Percentiles rank a stretch among this genome's conserved stretches.
These are phyloP conservation scores for Neogale vison DNA, from an alignment of 2,113 vertebrate genomes.

Conservation along the genomic window DNA sequence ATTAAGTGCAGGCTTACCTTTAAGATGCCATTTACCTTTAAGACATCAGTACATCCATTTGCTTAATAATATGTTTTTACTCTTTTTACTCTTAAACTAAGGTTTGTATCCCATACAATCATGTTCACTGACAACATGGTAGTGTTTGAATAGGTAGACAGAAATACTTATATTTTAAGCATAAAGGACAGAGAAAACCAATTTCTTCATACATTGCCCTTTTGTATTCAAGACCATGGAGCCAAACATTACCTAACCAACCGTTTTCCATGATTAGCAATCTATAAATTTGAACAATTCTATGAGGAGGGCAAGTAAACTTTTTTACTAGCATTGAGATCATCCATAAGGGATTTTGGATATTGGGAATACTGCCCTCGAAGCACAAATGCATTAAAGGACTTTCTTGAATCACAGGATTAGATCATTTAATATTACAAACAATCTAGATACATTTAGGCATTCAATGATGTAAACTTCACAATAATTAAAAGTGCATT, in stretches of 20 bases:
- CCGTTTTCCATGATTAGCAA: background rate
- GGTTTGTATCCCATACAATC: background rate
- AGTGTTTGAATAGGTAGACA: slow-evolving; percentile 50
- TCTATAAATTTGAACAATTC: background rate
- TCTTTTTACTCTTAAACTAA: slow-evolving; percentile 39
- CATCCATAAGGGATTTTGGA: background rate
- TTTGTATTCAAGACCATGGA: slow-evolving; percentile 15
- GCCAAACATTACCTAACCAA: background rate
- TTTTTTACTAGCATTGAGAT: background rate
- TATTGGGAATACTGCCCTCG: background rate
- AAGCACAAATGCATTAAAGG: background rate
- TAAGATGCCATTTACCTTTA: slow-evolving; percentile 45
- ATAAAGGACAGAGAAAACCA: slow-evolving; percentile 33
- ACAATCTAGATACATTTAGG: background rate
- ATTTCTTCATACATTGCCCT: background rate
- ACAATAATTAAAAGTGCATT: background rate
- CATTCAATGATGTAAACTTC: background rate
- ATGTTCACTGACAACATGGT: background rate
- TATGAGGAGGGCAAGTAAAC: background rate
- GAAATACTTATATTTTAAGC: slow-evolving; percentile 47
- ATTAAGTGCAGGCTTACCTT: slow-evolving; percentile 52
- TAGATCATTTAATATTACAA: slow-evolving; percentile 13
- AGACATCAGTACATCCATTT: slow-evolving; percentile 25
- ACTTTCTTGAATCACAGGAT: background rate
- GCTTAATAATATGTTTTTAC: slow-evolving; percentile 45